Conservation (phyloP, 2,888 invertebrate genomes). For the Coelopa pilipes region DNA sequence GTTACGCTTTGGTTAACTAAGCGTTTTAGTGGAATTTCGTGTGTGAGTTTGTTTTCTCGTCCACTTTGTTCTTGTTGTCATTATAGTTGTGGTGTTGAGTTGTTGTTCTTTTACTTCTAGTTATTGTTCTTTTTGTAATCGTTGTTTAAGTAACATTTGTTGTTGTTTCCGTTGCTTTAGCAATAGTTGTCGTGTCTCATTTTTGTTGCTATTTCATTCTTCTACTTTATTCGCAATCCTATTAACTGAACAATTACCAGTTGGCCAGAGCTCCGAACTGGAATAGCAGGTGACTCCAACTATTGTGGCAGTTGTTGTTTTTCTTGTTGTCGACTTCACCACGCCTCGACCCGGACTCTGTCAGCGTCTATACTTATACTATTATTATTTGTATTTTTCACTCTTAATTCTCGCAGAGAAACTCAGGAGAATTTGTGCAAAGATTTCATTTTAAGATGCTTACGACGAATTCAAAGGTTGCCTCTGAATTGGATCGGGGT, state of each 20-base stretch:
- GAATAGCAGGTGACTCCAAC: background rate
- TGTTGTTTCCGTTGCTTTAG: background rate
- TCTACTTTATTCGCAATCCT: background rate
- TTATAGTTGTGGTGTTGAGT: too few species aligned
- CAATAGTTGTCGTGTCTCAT: background rate
- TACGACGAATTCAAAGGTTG: background rate
- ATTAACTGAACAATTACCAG: background rate
- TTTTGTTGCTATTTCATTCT: background rate
- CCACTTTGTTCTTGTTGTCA: slow-evolving; percentile 19
- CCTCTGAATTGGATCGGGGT: background rate
- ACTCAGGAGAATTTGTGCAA: background rate
- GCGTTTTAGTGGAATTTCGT: slow-evolving; percentile 6
- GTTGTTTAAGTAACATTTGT: background rate
- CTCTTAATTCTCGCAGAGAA: background rate
- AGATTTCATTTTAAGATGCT: background rate
- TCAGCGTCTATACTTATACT: too few species aligned
- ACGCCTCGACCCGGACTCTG: too few species aligned
- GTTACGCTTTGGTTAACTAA: slow-evolving; percentile 23
- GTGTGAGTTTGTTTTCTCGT: slow-evolving; percentile 17
- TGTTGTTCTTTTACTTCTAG: too few species aligned
- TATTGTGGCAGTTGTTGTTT: too few species aligned
- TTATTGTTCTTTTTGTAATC: too few species aligned
- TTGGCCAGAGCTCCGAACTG: background rate
- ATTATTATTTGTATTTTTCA: background rate
- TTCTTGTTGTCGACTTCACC: too few species aligned